Conservation (phyloP, 2,113 vertebrate species). For the Eretmochelys imbricata region DNA sequence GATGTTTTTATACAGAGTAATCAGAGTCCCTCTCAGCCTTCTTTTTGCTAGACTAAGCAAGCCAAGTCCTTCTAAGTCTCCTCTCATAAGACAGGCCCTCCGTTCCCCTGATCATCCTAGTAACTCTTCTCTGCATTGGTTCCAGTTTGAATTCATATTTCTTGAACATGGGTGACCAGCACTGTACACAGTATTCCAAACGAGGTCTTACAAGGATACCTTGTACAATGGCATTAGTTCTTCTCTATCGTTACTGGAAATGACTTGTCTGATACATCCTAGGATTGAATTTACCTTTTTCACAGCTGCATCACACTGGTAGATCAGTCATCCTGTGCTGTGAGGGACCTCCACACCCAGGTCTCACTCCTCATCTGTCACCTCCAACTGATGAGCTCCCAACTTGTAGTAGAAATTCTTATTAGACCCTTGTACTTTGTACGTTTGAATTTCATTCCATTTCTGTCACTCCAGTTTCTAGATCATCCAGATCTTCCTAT, state of each 20-base stretch:
- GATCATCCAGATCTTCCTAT: neutral
- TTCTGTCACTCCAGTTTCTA: neutral
- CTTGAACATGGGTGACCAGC: neutral
- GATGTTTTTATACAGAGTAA: neutral
- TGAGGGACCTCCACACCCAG: neutral
- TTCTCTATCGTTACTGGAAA: neutral
- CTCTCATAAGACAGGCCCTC: neutral
- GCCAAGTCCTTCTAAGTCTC: neutral
- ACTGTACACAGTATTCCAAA: neutral
- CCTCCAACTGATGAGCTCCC: neutral
- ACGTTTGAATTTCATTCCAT: neutral
- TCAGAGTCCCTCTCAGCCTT: neutral
- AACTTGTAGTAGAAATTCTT: neutral
- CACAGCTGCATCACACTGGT: neutral
- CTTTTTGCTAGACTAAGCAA: neutral
- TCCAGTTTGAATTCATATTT: too few species aligned
- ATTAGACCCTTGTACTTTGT: too few species aligned
- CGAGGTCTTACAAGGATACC: neutral
- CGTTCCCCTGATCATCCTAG: neutral
- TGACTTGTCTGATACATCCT: neutral
- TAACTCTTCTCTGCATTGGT: too few species aligned
- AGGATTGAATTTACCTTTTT: neutral
- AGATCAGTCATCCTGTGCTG: neutral
- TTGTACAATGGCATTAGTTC: neutral
- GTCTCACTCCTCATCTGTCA: neutral